Percentiles rank a stretch among this genome's conserved stretches.
Evolutionary conservation across 2,888 invertebrate genomes (phyloP).

Genomic region (Parapristionchus giblindavisi): DNA sequence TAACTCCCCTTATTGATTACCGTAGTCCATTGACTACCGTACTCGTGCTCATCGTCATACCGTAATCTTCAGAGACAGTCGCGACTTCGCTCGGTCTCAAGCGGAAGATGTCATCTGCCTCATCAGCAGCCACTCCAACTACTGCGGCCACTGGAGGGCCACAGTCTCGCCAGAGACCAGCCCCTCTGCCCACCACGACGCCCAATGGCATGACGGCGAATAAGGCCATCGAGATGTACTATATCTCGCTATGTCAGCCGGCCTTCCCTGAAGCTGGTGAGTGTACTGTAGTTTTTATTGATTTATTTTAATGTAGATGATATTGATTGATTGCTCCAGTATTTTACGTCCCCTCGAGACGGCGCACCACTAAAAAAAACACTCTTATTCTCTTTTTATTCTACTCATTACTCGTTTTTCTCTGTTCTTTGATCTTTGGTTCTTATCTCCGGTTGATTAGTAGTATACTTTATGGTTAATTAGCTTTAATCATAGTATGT

Average conservation of each 20-base stretch:
- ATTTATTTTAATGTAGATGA: no score
- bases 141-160: neutral
- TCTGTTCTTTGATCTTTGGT: no score
- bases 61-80: constrained; percentile 18
- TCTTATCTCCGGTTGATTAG: no score
- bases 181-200: neutral
- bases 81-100: constrained; percentile 26
- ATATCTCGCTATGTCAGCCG: constrained; percentile 35
- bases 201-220: neutral
- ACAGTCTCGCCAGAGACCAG: neutral
- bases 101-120: constrained; percentile 27
- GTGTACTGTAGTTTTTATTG: no score
- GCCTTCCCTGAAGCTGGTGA: constrained; percentile 34
- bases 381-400: no score
- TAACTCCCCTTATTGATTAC: neutral
- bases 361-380: no score
- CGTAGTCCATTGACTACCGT: neutral
- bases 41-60: no score
- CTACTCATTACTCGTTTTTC: no score
- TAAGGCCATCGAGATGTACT: constrained; percentile 32
- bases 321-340: no score
- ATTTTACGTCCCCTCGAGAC: no score
- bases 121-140: neutral
- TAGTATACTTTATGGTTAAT: no score
- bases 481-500: no score